Evolutionary conservation across 2,113 vertebrate species (phyloP), one percentile per base, ranked within the genome.

Genomic region (Andinoacara biseriatus): DNA sequence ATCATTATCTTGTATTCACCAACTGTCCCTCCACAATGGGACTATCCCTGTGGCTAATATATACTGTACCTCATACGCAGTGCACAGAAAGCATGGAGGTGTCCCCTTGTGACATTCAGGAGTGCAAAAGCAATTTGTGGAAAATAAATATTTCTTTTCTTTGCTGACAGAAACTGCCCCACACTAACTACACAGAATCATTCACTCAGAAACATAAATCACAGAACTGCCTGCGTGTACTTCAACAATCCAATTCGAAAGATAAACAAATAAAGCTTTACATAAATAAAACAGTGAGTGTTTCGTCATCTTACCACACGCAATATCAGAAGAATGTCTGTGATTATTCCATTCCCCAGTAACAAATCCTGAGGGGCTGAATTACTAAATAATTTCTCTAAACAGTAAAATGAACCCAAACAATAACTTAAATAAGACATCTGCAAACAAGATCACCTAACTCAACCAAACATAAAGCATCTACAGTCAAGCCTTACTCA

Each of bases 51-150:
- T 90, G 33, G 38, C 74, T 79, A 74, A 77, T 59, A 74, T 78
- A 74, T 79, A 76, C 35, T 80, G 72, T 72, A 85, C 85, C 58
- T 87, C 63, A 76, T 63, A 76, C 78, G 76, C n/a, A 60, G 89
- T 88, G 84, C 84, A 88, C 62, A 77, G 82, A 89, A 89, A 91
- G 89, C 82, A 86, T 83, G 88, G 87, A 91, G 72, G 82, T 59
- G 75, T 65, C 67, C 14, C 79, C 81, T 85, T 76, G 80, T 81
- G 83, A 91, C 92, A 92, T 91, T 89, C 88, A 91, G 90, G 81
- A 91, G 90, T 91, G 90, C 83, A 86, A 90, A 90, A 81, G 74
- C n/a, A 2, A 59, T 59, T 67, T 79, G 90, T 89, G 89, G 89
- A 81, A 92, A 94, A 92, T 89, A 83, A 87, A 90, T 58, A 40